Evolutionary conservation across 2,113 vertebrate genomes (phyloP), one percentile per base, ranked within the genome.

Genomic region (Actinemys pallida): DNA sequence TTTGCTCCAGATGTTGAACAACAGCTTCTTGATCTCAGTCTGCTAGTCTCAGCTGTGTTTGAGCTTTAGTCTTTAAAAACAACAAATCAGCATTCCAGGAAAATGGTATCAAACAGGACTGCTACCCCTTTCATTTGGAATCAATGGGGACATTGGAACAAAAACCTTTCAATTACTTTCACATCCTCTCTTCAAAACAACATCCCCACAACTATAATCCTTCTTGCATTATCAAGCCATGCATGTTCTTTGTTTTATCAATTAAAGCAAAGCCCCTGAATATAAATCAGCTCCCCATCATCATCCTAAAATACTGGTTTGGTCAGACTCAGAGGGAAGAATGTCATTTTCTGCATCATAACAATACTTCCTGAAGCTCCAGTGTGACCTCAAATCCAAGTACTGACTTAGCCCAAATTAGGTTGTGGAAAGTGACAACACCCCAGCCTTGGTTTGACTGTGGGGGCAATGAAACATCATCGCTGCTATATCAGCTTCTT

Each of bases 1-100:
- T 93, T 86, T 87, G 35, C 62, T 84, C 45, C 94, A 94, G 49
- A 96, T 91, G 57, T 35, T 92, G 79, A 81, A 31, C 62, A 93
- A 93, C 8, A 56, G 84, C 25, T 94, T n/a, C 25, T 88, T 84
- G 72, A 86, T 88, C 57, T 88, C 81, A 93, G 86, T 45, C 24
- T 65, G n/a, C 14, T 47, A 78, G 12, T 75, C 85, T 95, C 83
- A 84, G 57, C 25, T 72, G 78, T 56, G 89, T 25, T 84, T 90
- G 53, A 27, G 31, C 49, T 84, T 75, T 1, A 88, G 25, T 90
- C 86, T 92, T 49, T 56, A 83, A 10, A 4, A 90, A 9, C 5
- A 59, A 93, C 75, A 78, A 47, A 42, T 24, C 82, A 87, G 52
- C 65, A 72, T 50, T 83, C 84, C 92, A 85, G 42, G 13, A 93